Conservation (phyloP, 2,797 vertebrate genomes). For the Acipenser transmontanus region DNA sequence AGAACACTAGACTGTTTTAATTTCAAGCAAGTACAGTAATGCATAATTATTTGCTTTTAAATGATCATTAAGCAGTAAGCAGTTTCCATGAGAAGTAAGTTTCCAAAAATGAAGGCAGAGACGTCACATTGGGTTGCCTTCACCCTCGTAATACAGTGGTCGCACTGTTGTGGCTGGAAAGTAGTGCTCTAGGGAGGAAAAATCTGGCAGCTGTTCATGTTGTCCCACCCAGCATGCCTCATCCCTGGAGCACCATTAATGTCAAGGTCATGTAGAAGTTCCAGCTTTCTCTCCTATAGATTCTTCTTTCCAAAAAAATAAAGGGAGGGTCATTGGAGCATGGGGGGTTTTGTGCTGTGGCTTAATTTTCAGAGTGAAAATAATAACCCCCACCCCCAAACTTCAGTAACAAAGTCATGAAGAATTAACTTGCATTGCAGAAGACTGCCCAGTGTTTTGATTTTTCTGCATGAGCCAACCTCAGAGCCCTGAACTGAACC, state of each 20-base stretch:
- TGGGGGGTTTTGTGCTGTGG: neutral
- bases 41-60: neutral
- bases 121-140: neutral
- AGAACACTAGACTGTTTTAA: neutral
- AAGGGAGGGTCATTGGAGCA: neutral
- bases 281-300: constrained; percentile 23
- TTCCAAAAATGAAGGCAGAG: neutral
- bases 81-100: neutral
- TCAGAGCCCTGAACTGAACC: constrained; percentile 23
- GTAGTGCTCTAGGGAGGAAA: constrained; percentile 47
- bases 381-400: too few relatives aligned
- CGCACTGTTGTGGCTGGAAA: constrained; percentile 35
- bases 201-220: constrained; percentile 55
- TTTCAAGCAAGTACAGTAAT: neutral
- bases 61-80: neutral
- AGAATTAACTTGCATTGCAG: too few relatives aligned
- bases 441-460: neutral
- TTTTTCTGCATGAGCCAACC: neutral
- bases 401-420: too few relatives aligned
- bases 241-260: constrained; percentile 63
- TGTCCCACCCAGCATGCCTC: constrained; percentile 56
- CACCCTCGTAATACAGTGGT: neutral
- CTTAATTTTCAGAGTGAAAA: too few relatives aligned
- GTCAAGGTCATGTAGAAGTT: constrained; percentile 56
- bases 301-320: constrained; percentile 27